These are phyloP conservation scores for Protodeltote pygarga DNA, from an alignment of 2,888 invertebrate species.

Conservation along the genomic window DNA sequence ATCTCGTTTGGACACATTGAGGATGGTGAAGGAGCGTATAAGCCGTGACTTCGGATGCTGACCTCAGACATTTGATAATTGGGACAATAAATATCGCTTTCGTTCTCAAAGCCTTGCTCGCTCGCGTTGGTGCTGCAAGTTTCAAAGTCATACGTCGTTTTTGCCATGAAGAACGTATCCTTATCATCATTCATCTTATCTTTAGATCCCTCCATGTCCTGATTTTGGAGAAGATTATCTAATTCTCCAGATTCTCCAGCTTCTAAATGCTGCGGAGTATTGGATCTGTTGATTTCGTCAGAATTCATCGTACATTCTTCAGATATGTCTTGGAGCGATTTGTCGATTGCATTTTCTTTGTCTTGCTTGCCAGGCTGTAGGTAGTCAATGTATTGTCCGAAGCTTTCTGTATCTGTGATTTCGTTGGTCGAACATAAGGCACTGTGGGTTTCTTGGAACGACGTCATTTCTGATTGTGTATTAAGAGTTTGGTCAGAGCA, in stretches of 20 bases:
- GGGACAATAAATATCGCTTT: conserved; percentile 88
- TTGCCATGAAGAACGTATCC: conserved; percentile 77
- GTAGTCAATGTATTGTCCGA: conserved; percentile 82
- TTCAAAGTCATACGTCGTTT: conserved; percentile 79
- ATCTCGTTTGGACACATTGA: conserved; percentile 84
- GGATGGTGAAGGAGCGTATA: conserved; percentile 88
- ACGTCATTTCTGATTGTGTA: conserved; percentile 82
- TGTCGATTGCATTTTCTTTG: conserved; percentile 70
- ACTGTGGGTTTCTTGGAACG: conserved; percentile 81
- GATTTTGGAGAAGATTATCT: conserved; percentile 69
- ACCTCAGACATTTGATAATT: conserved; percentile 89
- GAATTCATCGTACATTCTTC: conserved; percentile 83
- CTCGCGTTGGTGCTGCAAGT: conserved; percentile 81
- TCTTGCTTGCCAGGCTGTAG: conserved; percentile 76
- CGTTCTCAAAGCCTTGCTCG: conserved; percentile 84
- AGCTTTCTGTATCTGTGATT: conserved; percentile 83
- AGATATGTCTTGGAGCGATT: conserved; percentile 80
- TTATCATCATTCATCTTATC: conserved; percentile 75
- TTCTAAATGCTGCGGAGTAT: conserved; percentile 68
- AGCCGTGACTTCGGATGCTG: conserved; percentile 88
- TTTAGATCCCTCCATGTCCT: conserved; percentile 64
- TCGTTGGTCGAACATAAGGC: conserved; percentile 83
- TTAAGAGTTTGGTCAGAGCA: conserved; percentile 84
- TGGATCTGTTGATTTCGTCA: conserved; percentile 73
- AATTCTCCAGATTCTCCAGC: conserved; percentile 62